Percentiles rank a stretch among this genome's conserved stretches.
Conservation (phyloP, 2,113 vertebrate species). For the Rhizomys pruinosus region DNA sequence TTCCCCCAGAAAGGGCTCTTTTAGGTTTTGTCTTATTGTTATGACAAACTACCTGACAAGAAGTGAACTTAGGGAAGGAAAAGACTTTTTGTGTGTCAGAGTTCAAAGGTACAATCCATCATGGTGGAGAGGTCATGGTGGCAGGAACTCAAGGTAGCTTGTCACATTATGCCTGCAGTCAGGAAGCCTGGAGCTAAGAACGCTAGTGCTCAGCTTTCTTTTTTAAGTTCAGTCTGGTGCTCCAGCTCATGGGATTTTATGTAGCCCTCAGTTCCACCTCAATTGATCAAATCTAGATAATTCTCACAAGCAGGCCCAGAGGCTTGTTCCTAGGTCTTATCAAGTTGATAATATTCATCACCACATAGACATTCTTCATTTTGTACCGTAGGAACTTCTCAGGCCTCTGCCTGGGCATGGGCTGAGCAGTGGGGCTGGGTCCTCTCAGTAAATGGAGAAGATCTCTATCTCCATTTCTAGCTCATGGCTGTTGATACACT, state of each 20-base stretch:
- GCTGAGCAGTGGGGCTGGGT: not conserved
- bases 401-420: rapidly evolving
- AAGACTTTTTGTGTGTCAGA: not conserved
- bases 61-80: not conserved
- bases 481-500: not conserved
- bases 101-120: not conserved
- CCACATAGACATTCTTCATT: not conserved
- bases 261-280: not conserved
- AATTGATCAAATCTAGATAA: not conserved
- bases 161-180: not conserved
- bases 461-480: not conserved
- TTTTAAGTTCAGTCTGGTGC: not conserved
- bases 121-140: not conserved
- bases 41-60: not conserved
- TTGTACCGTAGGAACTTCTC: not conserved
- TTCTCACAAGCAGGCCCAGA: not conserved
- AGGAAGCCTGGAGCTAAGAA: not conserved
- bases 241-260: too few species aligned
- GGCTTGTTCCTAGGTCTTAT: not conserved
- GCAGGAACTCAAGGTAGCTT: too few species aligned
- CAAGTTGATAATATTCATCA: not conserved
- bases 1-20: not conserved
- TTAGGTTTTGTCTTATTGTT: not conserved
- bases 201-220: not conserved
- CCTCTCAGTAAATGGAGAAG: not conserved